Percentiles rank a stretch among this genome's conserved stretches.
Conservation (phyloP, 2,113 vertebrate species). For the Guaruba guarouba region DNA sequence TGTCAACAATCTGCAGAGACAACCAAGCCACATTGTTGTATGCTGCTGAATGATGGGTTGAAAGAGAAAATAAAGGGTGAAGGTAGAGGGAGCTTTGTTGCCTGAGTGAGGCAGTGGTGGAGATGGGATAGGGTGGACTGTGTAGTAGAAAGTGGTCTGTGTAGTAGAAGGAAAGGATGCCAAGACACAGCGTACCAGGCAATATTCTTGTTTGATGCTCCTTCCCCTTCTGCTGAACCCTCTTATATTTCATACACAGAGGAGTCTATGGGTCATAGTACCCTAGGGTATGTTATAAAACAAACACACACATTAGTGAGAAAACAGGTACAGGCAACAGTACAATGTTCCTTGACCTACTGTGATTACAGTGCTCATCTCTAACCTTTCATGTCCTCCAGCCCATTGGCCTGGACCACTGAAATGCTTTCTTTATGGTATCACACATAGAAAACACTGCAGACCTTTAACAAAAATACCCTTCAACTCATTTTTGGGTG, state of each 20-base stretch:
- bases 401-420: neutral
- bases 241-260: neutral
- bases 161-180: neutral
- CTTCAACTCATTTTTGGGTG: neutral
- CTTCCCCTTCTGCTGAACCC: neutral
- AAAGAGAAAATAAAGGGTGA: neutral
- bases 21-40: neutral
- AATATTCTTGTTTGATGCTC: neutral
- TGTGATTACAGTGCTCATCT: neutral
- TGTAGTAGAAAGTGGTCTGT: neutral
- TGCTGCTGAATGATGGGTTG: neutral
- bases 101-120: neutral
- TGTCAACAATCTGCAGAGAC: neutral
- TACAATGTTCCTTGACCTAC: neutral
- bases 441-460: neutral
- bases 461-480: neutral
- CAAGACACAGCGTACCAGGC: accelerated
- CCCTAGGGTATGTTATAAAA: neutral
- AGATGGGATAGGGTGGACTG: neutral
- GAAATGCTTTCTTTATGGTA: neutral
- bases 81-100: neutral
- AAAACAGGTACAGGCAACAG: neutral
- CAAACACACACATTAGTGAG: neutral
- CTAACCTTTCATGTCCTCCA: neutral
- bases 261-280: neutral